Conservation (phyloP, 1,140 invertebrate genomes). For the Caligus rogercresseyi region DNA sequence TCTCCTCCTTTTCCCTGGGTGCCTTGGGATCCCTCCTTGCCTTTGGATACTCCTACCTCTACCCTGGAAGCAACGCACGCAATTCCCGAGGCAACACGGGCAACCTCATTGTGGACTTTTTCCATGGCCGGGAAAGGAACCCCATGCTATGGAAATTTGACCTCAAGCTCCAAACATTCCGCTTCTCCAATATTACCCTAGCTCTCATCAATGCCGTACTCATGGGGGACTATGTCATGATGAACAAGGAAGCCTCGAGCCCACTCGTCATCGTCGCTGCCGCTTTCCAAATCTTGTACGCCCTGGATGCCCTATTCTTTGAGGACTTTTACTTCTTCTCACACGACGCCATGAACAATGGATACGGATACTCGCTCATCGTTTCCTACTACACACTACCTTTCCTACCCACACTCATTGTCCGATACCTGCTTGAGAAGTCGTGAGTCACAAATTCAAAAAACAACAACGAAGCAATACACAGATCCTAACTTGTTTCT, state of each 20-base stretch:
- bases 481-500: too few species aligned
- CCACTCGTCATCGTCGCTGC: slow-evolving; percentile 7
- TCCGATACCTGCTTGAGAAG: slow-evolving; percentile 8
- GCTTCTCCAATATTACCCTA: slow-evolving; percentile 11
- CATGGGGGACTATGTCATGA: slow-evolving; percentile 3
- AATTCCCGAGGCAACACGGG: slow-evolving; percentile 18
- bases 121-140: slow-evolving; percentile 16
- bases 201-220: slow-evolving; percentile 13
- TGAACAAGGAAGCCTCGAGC: not conserved
- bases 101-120: slow-evolving; percentile 15
- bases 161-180: slow-evolving; percentile 14
- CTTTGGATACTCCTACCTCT: not conserved
- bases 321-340: slow-evolving; percentile 19
- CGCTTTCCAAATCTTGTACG: slow-evolving; percentile 14
- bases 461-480: not conserved
- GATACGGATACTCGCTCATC: slow-evolving; percentile 8
- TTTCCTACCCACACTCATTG: slow-evolving; percentile 15
- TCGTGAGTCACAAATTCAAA: not conserved
- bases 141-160: slow-evolving; percentile 8
- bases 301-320: slow-evolving; percentile 16
- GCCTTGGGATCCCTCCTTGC: not conserved
- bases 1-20: not conserved
- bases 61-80: not conserved
- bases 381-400: slow-evolving; percentile 16
- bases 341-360: slow-evolving; percentile 17